phyloP scores from a whole-genome alignment of 2,113 vertebrate genomes.

The Pterocles burchelli region DNA sequence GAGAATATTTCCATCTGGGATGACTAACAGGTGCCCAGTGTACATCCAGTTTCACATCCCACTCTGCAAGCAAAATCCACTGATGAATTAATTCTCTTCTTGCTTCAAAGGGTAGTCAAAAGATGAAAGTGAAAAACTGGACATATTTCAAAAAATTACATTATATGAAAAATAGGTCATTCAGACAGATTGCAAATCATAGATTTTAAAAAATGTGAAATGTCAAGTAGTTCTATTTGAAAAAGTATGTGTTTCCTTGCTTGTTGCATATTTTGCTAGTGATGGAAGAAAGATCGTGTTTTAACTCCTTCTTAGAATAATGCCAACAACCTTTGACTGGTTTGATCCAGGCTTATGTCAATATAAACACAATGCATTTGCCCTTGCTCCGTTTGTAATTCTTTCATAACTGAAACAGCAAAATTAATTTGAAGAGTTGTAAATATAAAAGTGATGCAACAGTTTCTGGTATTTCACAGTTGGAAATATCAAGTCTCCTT shows the following conservation, averaged over 20 bases:
- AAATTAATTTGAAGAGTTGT: neutral
- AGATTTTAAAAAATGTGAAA: conserved; percentile 36
- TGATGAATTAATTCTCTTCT: conserved; percentile 53
- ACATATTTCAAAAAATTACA: conserved; percentile 31
- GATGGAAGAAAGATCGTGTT: neutral
- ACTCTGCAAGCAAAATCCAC: conserved; percentile 49
- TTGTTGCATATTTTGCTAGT: conserved; percentile 40
- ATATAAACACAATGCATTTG: neutral
- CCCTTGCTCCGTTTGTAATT: neutral
- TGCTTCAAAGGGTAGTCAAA: conserved; percentile 36
- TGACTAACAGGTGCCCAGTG: conserved; percentile 56
- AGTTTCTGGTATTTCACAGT: neutral
- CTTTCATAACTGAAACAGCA: neutral
- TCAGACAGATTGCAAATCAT: conserved; percentile 15
- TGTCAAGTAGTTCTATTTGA: conserved; percentile 12
- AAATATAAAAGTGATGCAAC: neutral
- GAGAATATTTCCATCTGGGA: conserved; percentile 59
- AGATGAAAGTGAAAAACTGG: conserved; percentile 63
- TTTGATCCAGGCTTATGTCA: neutral
- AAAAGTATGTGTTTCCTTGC: conserved; percentile 12
- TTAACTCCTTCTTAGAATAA: neutral
- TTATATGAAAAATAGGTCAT: conserved; percentile 39
- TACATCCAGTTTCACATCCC: conserved; percentile 42
- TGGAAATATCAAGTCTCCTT: neutral
- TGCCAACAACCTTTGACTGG: neutral